phyloP scores from a whole-genome alignment of 2,113 vertebrate species.

The Tringa solitaria region DNA sequence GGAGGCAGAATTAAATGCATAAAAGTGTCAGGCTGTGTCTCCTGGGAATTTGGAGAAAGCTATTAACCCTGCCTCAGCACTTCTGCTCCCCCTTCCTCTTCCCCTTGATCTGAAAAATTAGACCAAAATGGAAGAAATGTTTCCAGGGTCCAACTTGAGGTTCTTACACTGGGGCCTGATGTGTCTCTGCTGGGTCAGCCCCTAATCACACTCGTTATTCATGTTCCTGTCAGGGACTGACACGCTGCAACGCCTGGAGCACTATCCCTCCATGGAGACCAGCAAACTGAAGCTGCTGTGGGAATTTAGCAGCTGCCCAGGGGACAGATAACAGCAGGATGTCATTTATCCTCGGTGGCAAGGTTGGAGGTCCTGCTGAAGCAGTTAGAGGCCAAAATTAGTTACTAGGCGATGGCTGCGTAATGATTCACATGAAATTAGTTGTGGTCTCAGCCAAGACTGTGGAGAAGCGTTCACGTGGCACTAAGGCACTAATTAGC shows the following conservation, averaged over 20 bases:
- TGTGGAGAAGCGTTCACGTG: background rate
- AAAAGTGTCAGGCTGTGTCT: background rate
- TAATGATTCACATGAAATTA: background rate
- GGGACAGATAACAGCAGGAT: slow-evolving; percentile 38
- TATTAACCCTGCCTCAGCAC: background rate
- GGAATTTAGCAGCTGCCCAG: background rate
- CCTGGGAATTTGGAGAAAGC: background rate
- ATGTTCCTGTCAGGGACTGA: background rate
- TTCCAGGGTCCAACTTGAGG: background rate
- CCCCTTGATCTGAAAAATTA: background rate
- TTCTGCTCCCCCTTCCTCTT: background rate
- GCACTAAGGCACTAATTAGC: background rate
- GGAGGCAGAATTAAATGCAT: background rate
- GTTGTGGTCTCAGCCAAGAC: background rate
- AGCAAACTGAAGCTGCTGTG: background rate
- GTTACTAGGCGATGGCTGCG: background rate
- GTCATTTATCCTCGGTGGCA: background rate
- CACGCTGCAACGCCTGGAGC: background rate
- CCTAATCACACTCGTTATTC: background rate
- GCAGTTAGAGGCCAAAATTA: slow-evolving; percentile 3
- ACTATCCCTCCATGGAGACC: accelerated
- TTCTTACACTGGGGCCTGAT: background rate
- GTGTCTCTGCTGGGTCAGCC: background rate
- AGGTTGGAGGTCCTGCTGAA: background rate
- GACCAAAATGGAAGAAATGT: slow-evolving; percentile 14